These are phyloP conservation scores for Pitangus sulphuratus DNA, from an alignment of 2,797 vertebrate genomes.

Conservation along the genomic window DNA sequence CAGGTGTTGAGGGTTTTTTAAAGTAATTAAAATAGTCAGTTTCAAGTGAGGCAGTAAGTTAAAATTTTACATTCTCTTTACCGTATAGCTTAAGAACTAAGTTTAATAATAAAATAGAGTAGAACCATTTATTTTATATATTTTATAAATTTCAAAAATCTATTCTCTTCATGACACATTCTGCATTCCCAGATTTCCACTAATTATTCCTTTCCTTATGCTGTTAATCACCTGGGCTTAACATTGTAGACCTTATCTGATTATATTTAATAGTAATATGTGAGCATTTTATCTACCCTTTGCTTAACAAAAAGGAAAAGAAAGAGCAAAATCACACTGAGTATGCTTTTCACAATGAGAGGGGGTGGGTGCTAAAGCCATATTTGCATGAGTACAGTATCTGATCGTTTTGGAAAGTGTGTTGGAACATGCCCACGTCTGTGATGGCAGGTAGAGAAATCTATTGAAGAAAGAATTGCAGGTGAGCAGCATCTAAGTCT, in stretches of 20 bases:
- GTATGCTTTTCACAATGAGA: neutral
- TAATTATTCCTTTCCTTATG: neutral
- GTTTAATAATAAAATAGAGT: neutral
- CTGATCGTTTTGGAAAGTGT: neutral
- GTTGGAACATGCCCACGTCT: neutral
- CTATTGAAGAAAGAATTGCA: neutral
- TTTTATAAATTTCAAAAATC: neutral
- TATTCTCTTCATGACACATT: neutral
- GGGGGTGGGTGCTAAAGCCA: fast-evolving
- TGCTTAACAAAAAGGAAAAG: neutral
- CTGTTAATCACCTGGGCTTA: neutral
- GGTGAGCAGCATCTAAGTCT: neutral
- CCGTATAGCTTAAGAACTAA: neutral
- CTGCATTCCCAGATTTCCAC: neutral
- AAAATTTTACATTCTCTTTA: neutral
- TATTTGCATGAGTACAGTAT: neutral
- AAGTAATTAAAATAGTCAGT: neutral
- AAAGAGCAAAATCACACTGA: neutral
- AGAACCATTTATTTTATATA: neutral
- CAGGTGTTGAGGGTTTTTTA: fast-evolving
- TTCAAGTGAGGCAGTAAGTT: neutral
- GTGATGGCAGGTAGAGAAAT: neutral
- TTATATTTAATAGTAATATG: neutral
- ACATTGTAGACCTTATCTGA: neutral
- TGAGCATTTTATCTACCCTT: neutral